phyloP scores from a whole-genome alignment of 2,797 vertebrate genomes.

The Menidia menidia region DNA sequence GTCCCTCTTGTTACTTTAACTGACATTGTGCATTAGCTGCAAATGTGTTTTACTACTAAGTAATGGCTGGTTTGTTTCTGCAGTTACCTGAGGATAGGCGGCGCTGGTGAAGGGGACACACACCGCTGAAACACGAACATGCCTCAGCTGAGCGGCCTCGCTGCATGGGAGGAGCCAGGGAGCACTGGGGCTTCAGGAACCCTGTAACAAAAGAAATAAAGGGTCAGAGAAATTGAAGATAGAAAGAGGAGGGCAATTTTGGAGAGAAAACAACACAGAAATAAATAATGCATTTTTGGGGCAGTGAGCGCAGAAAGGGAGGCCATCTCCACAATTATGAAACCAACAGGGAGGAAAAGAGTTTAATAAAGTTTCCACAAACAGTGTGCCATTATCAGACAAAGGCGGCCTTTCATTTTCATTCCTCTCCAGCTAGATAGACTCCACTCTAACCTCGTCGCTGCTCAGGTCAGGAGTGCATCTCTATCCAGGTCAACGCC shows the following conservation, averaged over 20 bases:
- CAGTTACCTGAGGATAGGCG: conserved; percentile 83
- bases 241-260: not conserved
- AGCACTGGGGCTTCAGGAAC: conserved; percentile 89
- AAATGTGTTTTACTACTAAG: not conserved
- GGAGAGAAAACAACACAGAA: not conserved
- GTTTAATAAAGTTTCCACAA: not conserved
- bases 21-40: not conserved
- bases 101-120: conserved; percentile 86
- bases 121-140: conserved; percentile 86
- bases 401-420: conserved; percentile 72
- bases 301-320: not conserved
- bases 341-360: not conserved
- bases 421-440: conserved; percentile 17
- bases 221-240: not conserved
- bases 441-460: conserved; percentile 29
- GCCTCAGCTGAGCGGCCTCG: conserved; percentile 80
- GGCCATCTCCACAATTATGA: conserved; percentile 19
- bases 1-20: not conserved
- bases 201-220: conserved; percentile 63
- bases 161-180: conserved; percentile 83
- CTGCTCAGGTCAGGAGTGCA: conserved; percentile 16
- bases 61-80: not conserved
- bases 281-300: not conserved
- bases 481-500: conserved; percentile 4
- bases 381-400: conserved; percentile 20